Conservation (phyloP, 2,797 vertebrate species). For the Varecia variegata region DNA sequence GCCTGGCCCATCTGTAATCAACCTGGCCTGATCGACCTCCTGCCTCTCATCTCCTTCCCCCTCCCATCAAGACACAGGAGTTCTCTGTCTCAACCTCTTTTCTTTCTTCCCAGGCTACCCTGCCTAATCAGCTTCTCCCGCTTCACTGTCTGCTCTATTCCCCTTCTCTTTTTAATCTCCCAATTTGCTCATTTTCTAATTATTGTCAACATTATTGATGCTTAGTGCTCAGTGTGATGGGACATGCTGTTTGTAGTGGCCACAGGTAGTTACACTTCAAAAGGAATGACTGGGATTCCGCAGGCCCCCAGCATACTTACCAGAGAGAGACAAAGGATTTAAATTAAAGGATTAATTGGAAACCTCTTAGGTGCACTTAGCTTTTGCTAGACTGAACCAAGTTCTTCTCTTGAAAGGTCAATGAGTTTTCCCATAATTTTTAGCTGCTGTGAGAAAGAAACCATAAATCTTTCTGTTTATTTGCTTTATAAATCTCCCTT, state of each 20-base stretch:
- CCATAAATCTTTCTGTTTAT: slow-evolving; percentile 58
- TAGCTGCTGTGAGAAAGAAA: slow-evolving; percentile 46
- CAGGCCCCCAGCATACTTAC: background rate
- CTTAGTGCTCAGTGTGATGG: background rate
- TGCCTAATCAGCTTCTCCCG: background rate
- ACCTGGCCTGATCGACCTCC: background rate
- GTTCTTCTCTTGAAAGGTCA: slow-evolving; percentile 73
- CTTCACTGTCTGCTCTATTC: background rate
- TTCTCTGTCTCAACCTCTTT: background rate
- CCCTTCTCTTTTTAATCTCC: background rate
- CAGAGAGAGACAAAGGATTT: slow-evolving; percentile 52
- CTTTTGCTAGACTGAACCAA: slow-evolving; percentile 63
- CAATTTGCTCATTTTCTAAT: background rate
- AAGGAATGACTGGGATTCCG: background rate
- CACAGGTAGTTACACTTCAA: background rate
- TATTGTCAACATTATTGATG: background rate
- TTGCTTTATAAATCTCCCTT: slow-evolving; percentile 66
- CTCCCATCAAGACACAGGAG: background rate
- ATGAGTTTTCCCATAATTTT: slow-evolving; percentile 68
- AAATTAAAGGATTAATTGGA: slow-evolving; percentile 73
- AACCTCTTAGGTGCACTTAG: slow-evolving; percentile 62
- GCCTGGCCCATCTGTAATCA: too few species aligned
- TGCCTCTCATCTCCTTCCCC: background rate
- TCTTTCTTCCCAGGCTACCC: background rate
- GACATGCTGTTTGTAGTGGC: background rate